Evolutionary conservation across 2,888 invertebrate genomes (phyloP).

Genomic region (Notocelia uddmanniana): DNA sequence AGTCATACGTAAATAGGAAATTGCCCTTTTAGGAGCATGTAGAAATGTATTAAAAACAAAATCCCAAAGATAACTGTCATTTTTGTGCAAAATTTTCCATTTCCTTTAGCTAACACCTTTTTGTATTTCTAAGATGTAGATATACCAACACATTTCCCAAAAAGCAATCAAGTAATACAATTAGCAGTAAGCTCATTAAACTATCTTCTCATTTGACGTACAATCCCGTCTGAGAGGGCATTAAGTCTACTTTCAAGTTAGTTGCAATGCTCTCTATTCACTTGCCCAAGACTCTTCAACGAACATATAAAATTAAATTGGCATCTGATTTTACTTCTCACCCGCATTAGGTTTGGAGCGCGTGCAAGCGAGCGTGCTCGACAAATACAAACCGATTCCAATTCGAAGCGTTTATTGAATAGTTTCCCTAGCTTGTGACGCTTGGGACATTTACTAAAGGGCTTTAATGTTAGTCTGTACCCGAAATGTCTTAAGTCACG

Average conservation of each 20-base stretch:
- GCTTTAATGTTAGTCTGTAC: background rate
- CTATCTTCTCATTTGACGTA: conserved; percentile 10
- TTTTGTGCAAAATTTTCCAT: too few species aligned
- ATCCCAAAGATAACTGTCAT: too few species aligned
- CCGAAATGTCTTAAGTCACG: background rate
- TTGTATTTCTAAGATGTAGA: background rate
- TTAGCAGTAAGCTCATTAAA: background rate
- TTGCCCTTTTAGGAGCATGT: too few species aligned
- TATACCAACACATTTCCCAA: background rate
- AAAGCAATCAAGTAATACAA: background rate
- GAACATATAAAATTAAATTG: too few species aligned
- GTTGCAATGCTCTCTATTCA: conserved; percentile 15
- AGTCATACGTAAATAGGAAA: too few species aligned
- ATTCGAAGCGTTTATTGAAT: background rate
- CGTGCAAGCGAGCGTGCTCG: background rate
- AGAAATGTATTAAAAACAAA: too few species aligned
- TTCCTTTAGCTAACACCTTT: too few species aligned
- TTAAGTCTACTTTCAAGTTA: conserved; percentile 52
- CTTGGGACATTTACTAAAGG: conserved; percentile 5
- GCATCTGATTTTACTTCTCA: background rate
- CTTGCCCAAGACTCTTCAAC: background rate
- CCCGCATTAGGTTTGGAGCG: background rate
- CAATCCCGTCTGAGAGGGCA: conserved; percentile 65
- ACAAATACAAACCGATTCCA: background rate
- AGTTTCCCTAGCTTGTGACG: conserved; percentile 8